phyloP scores from a whole-genome alignment of 2,888 invertebrate genomes.

The Rotaria macrura region DNA sequence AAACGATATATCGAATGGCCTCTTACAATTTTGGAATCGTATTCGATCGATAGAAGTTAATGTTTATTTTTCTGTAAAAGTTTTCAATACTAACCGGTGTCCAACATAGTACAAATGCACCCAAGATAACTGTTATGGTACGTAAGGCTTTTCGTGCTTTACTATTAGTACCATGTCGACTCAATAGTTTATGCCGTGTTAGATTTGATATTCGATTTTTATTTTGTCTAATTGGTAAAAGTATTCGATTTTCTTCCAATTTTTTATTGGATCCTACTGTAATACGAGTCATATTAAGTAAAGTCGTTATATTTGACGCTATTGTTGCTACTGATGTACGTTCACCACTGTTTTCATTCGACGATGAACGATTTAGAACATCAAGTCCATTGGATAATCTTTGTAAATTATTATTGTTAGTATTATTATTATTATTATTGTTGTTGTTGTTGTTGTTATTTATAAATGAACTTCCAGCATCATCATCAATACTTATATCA shows the following conservation, averaged over 20 bases:
- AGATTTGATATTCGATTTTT: neutral
- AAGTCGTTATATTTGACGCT: neutral
- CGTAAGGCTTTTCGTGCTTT: conserved; percentile 91
- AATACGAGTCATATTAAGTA: neutral
- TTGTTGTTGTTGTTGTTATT: neutral
- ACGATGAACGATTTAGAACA: neutral
- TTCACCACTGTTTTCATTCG: neutral
- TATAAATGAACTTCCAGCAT: neutral
- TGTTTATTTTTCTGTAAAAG: too few species aligned
- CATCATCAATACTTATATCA: neutral
- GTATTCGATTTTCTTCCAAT: neutral
- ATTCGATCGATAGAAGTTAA: too few species aligned
- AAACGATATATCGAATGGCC: too few species aligned
- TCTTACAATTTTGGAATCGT: too few species aligned
- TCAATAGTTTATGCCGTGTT: neutral
- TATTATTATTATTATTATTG: neutral
- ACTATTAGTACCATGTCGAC: conserved; percentile 7
- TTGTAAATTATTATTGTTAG: too few species aligned
- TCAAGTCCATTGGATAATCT: neutral
- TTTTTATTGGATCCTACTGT: neutral
- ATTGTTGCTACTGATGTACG: neutral
- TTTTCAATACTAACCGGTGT: conserved; percentile 58
- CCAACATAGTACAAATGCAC: conserved; percentile 79
- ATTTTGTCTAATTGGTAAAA: neutral
- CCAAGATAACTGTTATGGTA: conserved; percentile 94